Conservation (phyloP, 2,888 invertebrate genomes). For the Eretmocerus hayati region DNA sequence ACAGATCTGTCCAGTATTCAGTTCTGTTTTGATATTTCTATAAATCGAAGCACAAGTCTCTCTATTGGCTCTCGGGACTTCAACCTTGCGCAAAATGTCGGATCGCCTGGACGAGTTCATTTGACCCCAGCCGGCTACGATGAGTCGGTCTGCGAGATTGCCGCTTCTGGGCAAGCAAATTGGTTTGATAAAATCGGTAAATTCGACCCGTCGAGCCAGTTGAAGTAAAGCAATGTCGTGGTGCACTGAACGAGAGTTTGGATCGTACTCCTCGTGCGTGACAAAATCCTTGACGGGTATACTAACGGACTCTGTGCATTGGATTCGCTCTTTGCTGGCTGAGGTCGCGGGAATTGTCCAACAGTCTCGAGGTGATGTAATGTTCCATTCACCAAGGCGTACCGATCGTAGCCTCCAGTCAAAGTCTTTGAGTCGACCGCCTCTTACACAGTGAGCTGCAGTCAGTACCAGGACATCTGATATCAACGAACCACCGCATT, state of each 20-base stretch:
- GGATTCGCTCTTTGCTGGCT: too few species aligned
- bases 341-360: too few species aligned
- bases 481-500: too few species aligned
- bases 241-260: conserved; percentile 50
- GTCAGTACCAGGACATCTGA: too few species aligned
- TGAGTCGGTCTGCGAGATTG: conserved; percentile 44
- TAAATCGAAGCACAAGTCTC: conserved; percentile 53
- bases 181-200: conserved; percentile 54
- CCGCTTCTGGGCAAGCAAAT: conserved; percentile 53
- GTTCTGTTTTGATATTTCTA: conserved; percentile 43
- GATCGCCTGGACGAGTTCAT: conserved; percentile 51
- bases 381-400: too few species aligned
- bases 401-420: too few species aligned
- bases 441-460: too few species aligned
- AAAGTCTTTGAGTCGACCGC: too few species aligned
- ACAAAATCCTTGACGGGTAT: too few species aligned
- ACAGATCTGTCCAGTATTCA: conserved; percentile 56
- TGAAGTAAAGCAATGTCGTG: conserved; percentile 70
- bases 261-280: conserved; percentile 57
- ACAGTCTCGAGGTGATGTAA: too few species aligned
- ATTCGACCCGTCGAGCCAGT: conserved; percentile 50
- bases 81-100: conserved; percentile 52
- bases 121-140: conserved; percentile 62
- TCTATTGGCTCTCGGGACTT: conserved; percentile 48
- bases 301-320: too few species aligned